Base-by-base conservation (phyloP, 2,797 vertebrate genomes). In the Dryobates pubescens region DNA sequence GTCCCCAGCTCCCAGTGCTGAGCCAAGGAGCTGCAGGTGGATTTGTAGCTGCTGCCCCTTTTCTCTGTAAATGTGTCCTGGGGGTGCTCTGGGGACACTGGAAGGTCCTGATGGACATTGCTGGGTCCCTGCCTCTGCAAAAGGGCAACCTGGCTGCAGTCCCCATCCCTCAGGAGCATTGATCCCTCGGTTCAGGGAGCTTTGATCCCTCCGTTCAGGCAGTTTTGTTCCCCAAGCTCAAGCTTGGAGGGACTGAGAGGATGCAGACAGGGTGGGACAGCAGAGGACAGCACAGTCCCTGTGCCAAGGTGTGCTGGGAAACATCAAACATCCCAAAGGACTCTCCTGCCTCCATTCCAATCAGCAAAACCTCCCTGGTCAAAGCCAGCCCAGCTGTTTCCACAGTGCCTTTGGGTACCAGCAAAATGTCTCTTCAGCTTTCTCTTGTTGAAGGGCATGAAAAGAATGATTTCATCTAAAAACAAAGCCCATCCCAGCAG, bases 71-170 rank as follows among this genome's bases (percentile, higher is more conserved):
- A 15, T 3, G 5, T 9, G 34, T 13, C 41, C 1, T 12, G 9
- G 56, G 45, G 18, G 59, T 2, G 30, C 19, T 18, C 43, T 56
- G 82, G 75, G 65, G 49, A 16, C 27, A 6, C 43, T 8, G 27
- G 27, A 3, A 17, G 17, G 47, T 47, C 47, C 64, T 54, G 16
- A 6, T 6, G 30, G 57, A 4, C 2, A 3, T 23, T 7, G 6
- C 24, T 7, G 79, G 6, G n/a, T 67, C 30, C 34, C n/a, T 57
- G 24, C 10, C 26, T 32, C 19, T n/a, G 78, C 74, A 29, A 4
- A 76, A 59, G 8, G 1, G 3, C 8, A 4, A 5, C 17, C 38
- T 59, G 79, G 49, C 8, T 9, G 1, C 0, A 5, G 9, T 6
- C 8, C 41, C 23, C 32, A 17, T 23, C 72, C 80, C 63, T 27